Evolutionary conservation across 92 coral and sea anemone genomes (phyloP), one percentile per base, ranked within the genome.

Genomic region (Heteractis magnifica): DNA sequence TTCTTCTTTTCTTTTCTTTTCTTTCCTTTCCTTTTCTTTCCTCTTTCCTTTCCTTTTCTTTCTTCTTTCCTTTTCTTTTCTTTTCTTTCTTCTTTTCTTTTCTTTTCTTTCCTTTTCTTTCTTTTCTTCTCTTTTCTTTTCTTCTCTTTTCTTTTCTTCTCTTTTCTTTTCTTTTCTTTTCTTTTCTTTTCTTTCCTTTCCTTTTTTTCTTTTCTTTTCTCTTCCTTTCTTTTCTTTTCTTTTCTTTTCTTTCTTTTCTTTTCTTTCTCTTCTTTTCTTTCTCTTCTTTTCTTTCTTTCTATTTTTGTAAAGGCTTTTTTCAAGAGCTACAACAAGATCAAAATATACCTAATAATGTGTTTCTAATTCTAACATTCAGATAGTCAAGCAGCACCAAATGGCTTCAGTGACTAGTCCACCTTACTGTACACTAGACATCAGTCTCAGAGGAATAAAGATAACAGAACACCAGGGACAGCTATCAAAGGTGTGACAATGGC

Each of bases 361-460:
- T 59, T 58, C 0, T 65, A 10, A 65, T 74, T 8, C 12, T 75
- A 0, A 65, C 53, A 51, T 68, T 70, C 72, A 94, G 98, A 94
- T 94, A 82, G 98, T 92, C 10, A 94, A 85, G 83, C 91, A 94
- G 78, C 94, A 91, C 75, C 98, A 91, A 77, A 60, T 90, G 79
- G 74, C 87, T 3, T 91, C 94, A 58, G 51, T 80, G 49, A 49
- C 91, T 56, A 91, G 79, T 51, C 98, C 98, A 21, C 90, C 94
- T 49, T 88, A 90, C 49, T 91, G 98, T 72, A 87, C 94, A 1
- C 75, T 94, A 1, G 98, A 94, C 77, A 90, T 94, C 20, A 87
- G 90, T 51, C 83, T 88, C 19, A 83, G 87, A 56, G 98, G 98
- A 60, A 87, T 94, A 19, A 94, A 80, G 50, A 87, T 94, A 51